Base-by-base conservation (phyloP, 2,113 vertebrate genomes). In the Myrmecobius fasciatus region DNA sequence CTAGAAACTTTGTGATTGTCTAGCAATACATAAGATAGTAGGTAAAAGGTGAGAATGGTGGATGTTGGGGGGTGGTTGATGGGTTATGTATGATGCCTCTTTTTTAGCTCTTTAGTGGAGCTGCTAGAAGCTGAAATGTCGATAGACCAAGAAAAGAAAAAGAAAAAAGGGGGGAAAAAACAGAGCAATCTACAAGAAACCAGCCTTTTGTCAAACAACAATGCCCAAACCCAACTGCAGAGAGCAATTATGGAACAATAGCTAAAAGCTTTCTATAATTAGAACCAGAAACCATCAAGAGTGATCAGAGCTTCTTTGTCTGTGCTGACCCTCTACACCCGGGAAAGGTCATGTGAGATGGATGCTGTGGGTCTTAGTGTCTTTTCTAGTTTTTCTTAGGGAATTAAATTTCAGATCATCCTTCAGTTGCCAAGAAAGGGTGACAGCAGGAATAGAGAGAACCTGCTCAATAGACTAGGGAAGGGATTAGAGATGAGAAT, bases 261-360 rank as follows among this genome's bases (percentile, higher is more conserved):
- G 93, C 97, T 98, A 98, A 98, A 93, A 97, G 95, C 95, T 97
- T 98, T 98, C 98, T 98, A 98, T 98, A 98, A 98, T 98, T 98
- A 98, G 98, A 98, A 96, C 90, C 92, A 97, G 97, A 97, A 98
- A 97, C 95, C 97, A 98, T 96, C 92, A 31, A 91, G 92, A 97
- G 93, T 95, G 97, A 98, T 98, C 97, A 98, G 95, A 97, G 92
- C n/a, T 95, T 96, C 97, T 98, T 98, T 98, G 98, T 98, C 98
- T 97, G 95, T 53, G 95, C 91, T 97, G 97, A 97, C 96, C 97
- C 56, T 17, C 67, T 52, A 90, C 75, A 7, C 10, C 48, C 93
- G 89, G 91, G 97, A 98, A 98, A 96, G 53, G 96, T 91, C 94
- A 93, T 47, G 53, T 96, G 98, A 98, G 96, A 97, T 89, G 93